phyloP scores from a whole-genome alignment of 2,797 vertebrate species.

The Alcedo quadribrachys region DNA sequence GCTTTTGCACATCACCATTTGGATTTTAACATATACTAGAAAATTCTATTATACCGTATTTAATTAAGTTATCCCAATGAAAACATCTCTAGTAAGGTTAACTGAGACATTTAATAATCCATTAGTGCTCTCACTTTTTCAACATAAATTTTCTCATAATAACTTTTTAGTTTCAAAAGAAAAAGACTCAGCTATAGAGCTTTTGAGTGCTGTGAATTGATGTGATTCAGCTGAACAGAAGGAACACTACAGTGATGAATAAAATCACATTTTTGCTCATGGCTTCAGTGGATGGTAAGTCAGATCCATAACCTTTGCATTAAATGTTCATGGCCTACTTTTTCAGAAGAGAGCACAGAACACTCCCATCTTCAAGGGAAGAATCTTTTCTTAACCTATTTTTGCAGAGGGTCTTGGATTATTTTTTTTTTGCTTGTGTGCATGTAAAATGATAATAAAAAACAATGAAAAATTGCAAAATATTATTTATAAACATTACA shows the following conservation, averaged over 20 bases:
- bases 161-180: conserved; percentile 29
- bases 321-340: neutral
- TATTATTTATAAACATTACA: neutral
- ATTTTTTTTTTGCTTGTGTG: neutral
- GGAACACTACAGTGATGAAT: neutral
- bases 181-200: neutral
- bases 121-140: conserved; percentile 54
- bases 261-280: neutral
- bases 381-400: neutral
- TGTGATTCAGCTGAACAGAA: neutral
- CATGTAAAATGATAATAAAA: neutral
- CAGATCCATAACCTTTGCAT: neutral
- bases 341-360: neutral
- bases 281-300: neutral
- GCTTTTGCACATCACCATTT: conserved; percentile 32
- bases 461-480: neutral
- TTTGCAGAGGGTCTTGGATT: neutral
- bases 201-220: neutral
- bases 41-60: conserved; percentile 50
- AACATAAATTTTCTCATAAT: conserved; percentile 2
- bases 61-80: conserved; percentile 62
- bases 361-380: neutral
- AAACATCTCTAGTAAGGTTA: conserved; percentile 56
- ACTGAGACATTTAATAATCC: conserved; percentile 62
- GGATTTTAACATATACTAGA: conserved; percentile 23